Percentiles rank a stretch among this genome's conserved stretches.
Conservation (phyloP, 1,140 invertebrate genomes). For the Tetraneura akinire region DNA sequence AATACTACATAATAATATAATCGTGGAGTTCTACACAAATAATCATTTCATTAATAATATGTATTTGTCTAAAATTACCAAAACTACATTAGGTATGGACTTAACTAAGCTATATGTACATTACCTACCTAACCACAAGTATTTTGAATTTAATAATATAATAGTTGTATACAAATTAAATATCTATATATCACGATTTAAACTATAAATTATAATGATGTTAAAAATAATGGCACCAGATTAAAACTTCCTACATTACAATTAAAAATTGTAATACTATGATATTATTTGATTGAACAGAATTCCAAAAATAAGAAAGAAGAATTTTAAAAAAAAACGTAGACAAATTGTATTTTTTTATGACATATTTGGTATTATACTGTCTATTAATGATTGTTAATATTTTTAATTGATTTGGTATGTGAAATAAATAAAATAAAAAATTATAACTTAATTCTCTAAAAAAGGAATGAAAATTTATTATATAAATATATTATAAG, state of each 20-base stretch:
- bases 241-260: conserved; percentile 2
- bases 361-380: background rate
- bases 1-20: conserved; percentile 39
- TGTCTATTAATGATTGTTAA: background rate
- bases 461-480: conserved; percentile 49
- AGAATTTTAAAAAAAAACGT: no score
- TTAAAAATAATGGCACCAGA: conserved; percentile 44
- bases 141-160: conserved; percentile 37
- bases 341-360: background rate
- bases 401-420: background rate
- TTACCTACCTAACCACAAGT: conserved; percentile 33
- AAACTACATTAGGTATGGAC: conserved; percentile 23
- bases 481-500: conserved; percentile 22
- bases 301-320: no score
- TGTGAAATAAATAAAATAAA: conserved; percentile 24
- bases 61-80: conserved; percentile 37
- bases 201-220: conserved; percentile 22
- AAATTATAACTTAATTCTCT: conserved; percentile 38
- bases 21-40: conserved; percentile 24
- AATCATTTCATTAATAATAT: conserved; percentile 38
- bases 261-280: no score
- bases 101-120: conserved; percentile 41
- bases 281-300: conserved; percentile 17
- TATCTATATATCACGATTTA: conserved; percentile 47
- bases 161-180: conserved; percentile 37